Evolutionary conservation across 2,797 vertebrate species (phyloP).

Genomic region (Ctenosaura bakeri): DNA sequence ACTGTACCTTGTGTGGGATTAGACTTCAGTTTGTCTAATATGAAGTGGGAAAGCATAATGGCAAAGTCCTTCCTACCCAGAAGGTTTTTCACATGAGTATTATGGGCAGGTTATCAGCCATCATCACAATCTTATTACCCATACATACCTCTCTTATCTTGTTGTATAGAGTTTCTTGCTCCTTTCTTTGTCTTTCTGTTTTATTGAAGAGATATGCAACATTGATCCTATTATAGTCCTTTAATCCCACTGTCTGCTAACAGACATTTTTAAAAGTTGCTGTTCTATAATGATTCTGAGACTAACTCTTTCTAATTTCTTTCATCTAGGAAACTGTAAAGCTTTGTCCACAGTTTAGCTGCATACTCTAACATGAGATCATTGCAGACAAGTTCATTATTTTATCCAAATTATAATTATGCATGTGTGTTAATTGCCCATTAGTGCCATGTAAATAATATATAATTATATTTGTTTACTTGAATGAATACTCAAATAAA

Average conservation of each 20-base stretch:
- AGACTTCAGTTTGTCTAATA: slow-evolving; percentile 45
- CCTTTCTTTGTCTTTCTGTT: slow-evolving; percentile 20
- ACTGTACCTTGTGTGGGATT: slow-evolving; percentile 51
- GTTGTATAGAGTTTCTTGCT: slow-evolving; percentile 31
- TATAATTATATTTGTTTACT: slow-evolving; percentile 11
- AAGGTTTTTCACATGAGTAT: slow-evolving; percentile 48
- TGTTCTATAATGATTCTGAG: slow-evolving; percentile 47
- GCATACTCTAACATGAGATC: not conserved
- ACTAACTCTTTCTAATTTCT: slow-evolving; percentile 39
- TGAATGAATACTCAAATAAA: not conserved
- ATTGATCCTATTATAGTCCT: slow-evolving; percentile 13
- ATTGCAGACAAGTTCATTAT: not conserved
- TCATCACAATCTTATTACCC: slow-evolving; percentile 38
- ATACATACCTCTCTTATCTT: slow-evolving; percentile 43
- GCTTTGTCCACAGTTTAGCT: not conserved
- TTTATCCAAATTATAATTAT: slow-evolving; percentile 17
- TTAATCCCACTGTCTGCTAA: slow-evolving; percentile 47
- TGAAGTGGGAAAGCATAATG: slow-evolving; percentile 34
- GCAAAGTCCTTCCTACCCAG: slow-evolving; percentile 32
- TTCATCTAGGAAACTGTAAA: slow-evolving; percentile 25
- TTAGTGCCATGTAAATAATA: slow-evolving; percentile 3
- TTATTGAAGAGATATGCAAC: slow-evolving; percentile 38
- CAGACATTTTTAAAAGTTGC: slow-evolving; percentile 51
- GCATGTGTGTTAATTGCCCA: not conserved
- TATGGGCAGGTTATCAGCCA: slow-evolving; percentile 21